Base-by-base conservation (phyloP, 2,888 invertebrate species). In the Aphrophora alni region DNA sequence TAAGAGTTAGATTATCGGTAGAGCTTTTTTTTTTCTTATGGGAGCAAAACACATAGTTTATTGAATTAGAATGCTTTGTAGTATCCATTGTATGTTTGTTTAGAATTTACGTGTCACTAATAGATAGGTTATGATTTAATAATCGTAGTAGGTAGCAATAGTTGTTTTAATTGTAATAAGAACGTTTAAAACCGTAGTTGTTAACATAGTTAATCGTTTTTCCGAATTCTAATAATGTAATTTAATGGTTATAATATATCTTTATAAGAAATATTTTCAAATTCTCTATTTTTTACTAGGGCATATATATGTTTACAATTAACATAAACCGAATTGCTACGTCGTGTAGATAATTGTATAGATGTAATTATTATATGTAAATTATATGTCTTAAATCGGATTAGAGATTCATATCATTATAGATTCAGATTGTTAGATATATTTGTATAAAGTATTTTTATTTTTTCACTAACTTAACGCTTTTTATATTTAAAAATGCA, bases 231-330 rank as follows among this genome's bases (percentile, higher is more conserved):
- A 59, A 33, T 33, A 33, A 21, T 59, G 59, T 59, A n/a, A 59
- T 59, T 44, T 59, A 3, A 59, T 59, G 21, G 59, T 59, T 21
- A 59, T 44, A 44, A 44, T 14, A 44, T 59, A 21, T 59, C 59
- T 59, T 21, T 21, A 10, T 21, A 59, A 59, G 59, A 59, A 59
- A 59, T 59, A 59, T 59, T 59, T 59, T 59, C 21, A 59, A 59
- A 59, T n/a, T 59, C 59, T 59, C 59, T 59, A 59, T 59, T 59
- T 59, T 59, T 59, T 59, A 59, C 21, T 59, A 59, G 59, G 21
- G 12, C n/a, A 59, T 12, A 21, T 14, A 59, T 21, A 14, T 21
- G 21, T 21, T 44, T n/a, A 59, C 2, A 2, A 21, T 59, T 21
- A 59, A 33, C 12, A 59, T 21, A 21, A 59, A 5, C 59, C 59